phyloP scores from a whole-genome alignment of 2,888 invertebrate species.

The Pyrochroa serraticornis region DNA sequence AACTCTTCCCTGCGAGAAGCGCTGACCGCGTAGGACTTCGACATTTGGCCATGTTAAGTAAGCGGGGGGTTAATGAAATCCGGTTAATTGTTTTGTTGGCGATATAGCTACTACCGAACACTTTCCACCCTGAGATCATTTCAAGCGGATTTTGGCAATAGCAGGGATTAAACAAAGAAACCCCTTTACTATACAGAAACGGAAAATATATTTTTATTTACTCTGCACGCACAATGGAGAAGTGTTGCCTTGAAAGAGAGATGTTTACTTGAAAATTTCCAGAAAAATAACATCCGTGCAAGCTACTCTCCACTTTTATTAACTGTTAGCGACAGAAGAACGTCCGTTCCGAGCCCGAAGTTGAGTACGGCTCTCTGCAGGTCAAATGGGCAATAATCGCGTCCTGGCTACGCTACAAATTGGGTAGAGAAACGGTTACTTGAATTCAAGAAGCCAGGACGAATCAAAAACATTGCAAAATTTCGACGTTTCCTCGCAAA shows the following conservation, averaged over 20 bases:
- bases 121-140: not conserved
- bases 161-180: constrained; percentile 3
- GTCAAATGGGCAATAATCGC: constrained; percentile 22
- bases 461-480: constrained; percentile 11
- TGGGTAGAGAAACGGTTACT: constrained; percentile 6
- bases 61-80: constrained; percentile 17
- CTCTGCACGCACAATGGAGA: constrained; percentile 13
- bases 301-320: constrained; percentile 15
- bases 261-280: constrained; percentile 20
- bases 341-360: constrained; percentile 9
- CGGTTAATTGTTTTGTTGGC: constrained; percentile 11
- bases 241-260: constrained; percentile 12
- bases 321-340: constrained; percentile 23
- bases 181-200: not conserved
- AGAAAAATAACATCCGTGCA: constrained; percentile 17
- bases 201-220: constrained; percentile 22
- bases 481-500: not conserved
- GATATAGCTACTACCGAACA: constrained; percentile 4
- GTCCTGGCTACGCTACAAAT: constrained; percentile 13
- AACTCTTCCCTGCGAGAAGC: constrained; percentile 7
- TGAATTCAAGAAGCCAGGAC: constrained; percentile 2
- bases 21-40: constrained; percentile 5
- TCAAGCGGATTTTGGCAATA: constrained; percentile 9
- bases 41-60: constrained; percentile 7
- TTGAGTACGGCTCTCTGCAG: constrained; percentile 14